Evolutionary conservation across 2,113 vertebrate species (phyloP), one percentile per base, ranked within the genome.

Genomic region (Microcebus tavaratra): DNA sequence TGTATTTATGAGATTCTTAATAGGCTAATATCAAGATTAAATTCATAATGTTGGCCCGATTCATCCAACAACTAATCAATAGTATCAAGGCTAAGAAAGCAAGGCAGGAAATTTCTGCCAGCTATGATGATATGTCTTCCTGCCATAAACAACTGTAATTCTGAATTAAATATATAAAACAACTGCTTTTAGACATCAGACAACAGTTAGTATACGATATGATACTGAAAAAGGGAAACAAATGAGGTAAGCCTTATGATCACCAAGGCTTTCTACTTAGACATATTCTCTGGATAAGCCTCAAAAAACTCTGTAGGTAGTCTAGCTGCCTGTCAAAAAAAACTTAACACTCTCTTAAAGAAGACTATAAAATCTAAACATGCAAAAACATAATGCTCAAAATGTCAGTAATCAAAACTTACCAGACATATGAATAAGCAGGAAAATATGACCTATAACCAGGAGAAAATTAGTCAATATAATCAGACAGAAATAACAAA

Each of bases 1-100:
- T 10, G 68, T 5, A 91, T 57, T 86, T 91, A 92, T 94, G 50
- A 92, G 59, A 72, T 84, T 81, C 48, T 78, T 65, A 94, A 34
- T 78, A 80, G 65, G 9, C 31, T 39, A 72, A 14, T 88, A 67
- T 63, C 59, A 92, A 82, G 27, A 88, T 91, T 88, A 91, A 96
- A 86, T 91, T 88, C n/a, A 39, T 80, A 82, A 81, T 20, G 21
- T 48, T 72, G 20, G 8, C 8, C 45, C 91, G 39, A 83, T 84
- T 93, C 65, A 88, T 68, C 65, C n/a, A 93, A 45, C 59, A 91
- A 55, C 27, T 94, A 86, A 83, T 8, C 80, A 90, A 53, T 34
- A 34, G 14, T 70, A 8, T 23, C 29, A 89, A 94, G 8, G 12
- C 55, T 86, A 29, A 76, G 65, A 79, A 36, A 81, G 21, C 36